These are phyloP conservation scores for Gymnothorax javanicus DNA, from an alignment of 2,797 vertebrate species.

Conservation along the genomic window DNA sequence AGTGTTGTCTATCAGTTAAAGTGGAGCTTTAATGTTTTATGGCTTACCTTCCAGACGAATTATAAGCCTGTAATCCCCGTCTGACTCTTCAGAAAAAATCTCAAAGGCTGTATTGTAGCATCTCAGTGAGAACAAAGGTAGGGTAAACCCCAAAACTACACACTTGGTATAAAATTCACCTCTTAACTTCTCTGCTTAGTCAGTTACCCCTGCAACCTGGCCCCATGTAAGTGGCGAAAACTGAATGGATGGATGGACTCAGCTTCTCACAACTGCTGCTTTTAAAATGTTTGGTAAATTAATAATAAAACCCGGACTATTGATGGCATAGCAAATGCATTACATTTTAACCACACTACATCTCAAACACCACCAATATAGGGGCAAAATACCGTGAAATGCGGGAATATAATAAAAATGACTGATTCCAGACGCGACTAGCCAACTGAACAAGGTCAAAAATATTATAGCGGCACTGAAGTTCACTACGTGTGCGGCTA, in stretches of 20 bases:
- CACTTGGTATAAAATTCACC: constrained; percentile 1
- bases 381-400: not conserved
- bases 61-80: constrained; percentile 53
- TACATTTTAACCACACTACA: not conserved
- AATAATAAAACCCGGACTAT: not conserved
- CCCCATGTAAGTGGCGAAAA: too few relatives aligned
- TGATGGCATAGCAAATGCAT: not conserved
- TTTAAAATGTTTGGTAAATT: constrained; percentile 2
- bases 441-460: not conserved
- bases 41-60: constrained; percentile 59
- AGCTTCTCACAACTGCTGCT: not conserved
- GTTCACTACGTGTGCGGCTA: not conserved
- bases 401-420: not conserved
- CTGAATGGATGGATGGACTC: not conserved
- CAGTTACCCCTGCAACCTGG: too few relatives aligned
- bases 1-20: constrained; percentile 54
- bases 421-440: not conserved
- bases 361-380: not conserved
- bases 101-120: constrained; percentile 47
- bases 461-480: not conserved
- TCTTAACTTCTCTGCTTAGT: too few relatives aligned
- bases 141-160: not conserved
- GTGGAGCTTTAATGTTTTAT: constrained; percentile 51
- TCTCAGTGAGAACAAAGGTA: constrained; percentile 37
- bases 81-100: constrained; percentile 47